Percentiles rank a stretch among this genome's conserved stretches.
phyloP scores from a whole-genome alignment of 2,113 vertebrate genomes.

The Bubo scandiacus region DNA sequence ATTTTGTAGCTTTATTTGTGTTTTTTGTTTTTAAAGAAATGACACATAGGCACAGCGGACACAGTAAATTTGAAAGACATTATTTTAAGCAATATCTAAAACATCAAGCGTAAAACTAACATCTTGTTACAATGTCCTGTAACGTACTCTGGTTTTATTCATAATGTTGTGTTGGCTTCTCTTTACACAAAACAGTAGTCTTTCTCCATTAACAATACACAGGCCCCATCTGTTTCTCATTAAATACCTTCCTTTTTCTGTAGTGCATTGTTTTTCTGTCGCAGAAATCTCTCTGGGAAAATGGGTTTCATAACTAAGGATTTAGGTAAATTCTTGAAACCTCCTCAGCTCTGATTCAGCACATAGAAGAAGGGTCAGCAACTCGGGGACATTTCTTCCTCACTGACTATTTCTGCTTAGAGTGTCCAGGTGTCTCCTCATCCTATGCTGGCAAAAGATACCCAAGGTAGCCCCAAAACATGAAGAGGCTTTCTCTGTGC shows the following conservation, averaged over 20 bases:
- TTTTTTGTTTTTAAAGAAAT: not conserved
- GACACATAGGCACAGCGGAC: not conserved
- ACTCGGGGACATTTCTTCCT: not conserved
- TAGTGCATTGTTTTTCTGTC: not conserved
- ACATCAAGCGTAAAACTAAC: not conserved
- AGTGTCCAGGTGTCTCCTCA: accelerated
- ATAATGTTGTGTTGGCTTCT: not conserved
- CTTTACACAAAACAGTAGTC: conserved; percentile 50
- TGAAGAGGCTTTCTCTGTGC: not conserved
- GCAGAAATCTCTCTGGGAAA: not conserved
- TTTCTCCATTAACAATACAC: not conserved
- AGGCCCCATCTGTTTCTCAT: conserved; percentile 59
- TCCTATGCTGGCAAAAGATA: not conserved
- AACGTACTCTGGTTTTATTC: not conserved
- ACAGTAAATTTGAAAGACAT: not conserved
- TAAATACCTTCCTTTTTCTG: conserved; percentile 1
- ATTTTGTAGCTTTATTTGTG: not conserved
- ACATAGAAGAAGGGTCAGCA: not conserved
- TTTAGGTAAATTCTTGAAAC: not conserved
- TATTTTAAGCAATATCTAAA: not conserved
- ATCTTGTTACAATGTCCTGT: not conserved
- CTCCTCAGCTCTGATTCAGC: not conserved
- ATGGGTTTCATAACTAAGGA: not conserved
- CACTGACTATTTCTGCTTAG: not conserved
- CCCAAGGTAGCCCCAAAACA: not conserved